Conservation (phyloP, 2,797 vertebrate genomes). For the Labeo calbasu region DNA sequence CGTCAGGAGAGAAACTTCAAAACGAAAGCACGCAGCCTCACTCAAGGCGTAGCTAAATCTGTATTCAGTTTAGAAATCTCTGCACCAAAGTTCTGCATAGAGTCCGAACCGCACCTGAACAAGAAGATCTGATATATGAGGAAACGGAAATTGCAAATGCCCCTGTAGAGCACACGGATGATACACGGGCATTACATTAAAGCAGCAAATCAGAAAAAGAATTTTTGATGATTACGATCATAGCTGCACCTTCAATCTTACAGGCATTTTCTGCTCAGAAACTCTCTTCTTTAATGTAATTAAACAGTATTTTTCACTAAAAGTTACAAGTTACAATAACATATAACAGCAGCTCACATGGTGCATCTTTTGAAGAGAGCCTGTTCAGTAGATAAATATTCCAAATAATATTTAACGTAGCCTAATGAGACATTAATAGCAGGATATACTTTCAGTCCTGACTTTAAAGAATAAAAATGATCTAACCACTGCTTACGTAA, state of each 20-base stretch:
- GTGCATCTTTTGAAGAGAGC: neutral
- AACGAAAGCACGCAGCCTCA: conserved; percentile 6
- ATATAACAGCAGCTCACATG: neutral
- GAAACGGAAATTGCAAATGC: conserved; percentile 18
- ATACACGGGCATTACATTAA: conserved; percentile 5
- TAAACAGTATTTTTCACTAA: neutral
- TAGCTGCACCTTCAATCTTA: neutral
- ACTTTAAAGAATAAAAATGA: neutral
- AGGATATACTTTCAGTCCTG: neutral
- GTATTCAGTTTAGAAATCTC: conserved; percentile 30
- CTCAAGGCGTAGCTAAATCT: neutral
- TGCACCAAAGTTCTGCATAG: conserved; percentile 6
- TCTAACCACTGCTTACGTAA: neutral
- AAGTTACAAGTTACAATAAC: neutral
- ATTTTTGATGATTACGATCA: neutral
- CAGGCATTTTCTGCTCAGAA: neutral
- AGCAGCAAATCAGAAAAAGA: conserved; percentile 10
- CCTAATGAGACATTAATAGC: neutral
- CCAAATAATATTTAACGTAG: neutral
- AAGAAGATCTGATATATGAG: neutral
- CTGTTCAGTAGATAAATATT: neutral
- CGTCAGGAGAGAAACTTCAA: neutral
- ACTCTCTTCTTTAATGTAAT: neutral
- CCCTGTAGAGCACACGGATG: neutral
- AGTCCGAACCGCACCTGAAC: conserved; percentile 14